These are phyloP conservation scores for Pristis pectinata DNA, from an alignment of 2,797 vertebrate genomes.

Conservation along the genomic window DNA sequence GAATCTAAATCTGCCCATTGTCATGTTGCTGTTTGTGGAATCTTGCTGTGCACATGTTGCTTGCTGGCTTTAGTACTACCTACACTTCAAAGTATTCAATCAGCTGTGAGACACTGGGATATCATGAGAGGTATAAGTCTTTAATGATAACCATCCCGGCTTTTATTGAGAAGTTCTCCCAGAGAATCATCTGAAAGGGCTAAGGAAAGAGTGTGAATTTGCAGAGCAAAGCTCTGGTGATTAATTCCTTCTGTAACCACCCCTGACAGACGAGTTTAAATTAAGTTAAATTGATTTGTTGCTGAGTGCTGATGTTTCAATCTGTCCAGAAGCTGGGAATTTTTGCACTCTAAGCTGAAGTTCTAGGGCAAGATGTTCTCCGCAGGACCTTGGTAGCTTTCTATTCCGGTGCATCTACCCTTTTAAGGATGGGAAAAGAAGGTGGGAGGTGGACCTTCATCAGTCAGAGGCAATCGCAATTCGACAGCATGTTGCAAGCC, in stretches of 20 bases:
- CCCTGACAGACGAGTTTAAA: neutral
- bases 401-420: neutral
- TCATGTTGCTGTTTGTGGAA: neutral
- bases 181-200: neutral
- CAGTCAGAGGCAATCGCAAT: too few relatives aligned
- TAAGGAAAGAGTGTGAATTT: neutral
- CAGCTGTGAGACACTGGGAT: neutral
- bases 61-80: neutral
- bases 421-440: too few relatives aligned
- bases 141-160: too few relatives aligned
- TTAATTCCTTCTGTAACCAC: constrained; percentile 1
- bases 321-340: neutral
- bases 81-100: neutral
- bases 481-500: too few relatives aligned
- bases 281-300: constrained; percentile 18
- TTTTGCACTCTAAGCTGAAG: neutral
- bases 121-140: too few relatives aligned
- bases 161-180: neutral
- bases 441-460: too few relatives aligned
- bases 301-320: neutral
- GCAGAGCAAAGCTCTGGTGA: neutral
- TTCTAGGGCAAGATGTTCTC: neutral
- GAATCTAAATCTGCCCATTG: too few relatives aligned
- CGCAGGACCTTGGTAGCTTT: neutral
- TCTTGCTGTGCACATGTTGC: neutral